Evolutionary conservation across 35 echinoderm and acorn worm species (phyloP).

Genomic region (Apostichopus parvimensis): DNA sequence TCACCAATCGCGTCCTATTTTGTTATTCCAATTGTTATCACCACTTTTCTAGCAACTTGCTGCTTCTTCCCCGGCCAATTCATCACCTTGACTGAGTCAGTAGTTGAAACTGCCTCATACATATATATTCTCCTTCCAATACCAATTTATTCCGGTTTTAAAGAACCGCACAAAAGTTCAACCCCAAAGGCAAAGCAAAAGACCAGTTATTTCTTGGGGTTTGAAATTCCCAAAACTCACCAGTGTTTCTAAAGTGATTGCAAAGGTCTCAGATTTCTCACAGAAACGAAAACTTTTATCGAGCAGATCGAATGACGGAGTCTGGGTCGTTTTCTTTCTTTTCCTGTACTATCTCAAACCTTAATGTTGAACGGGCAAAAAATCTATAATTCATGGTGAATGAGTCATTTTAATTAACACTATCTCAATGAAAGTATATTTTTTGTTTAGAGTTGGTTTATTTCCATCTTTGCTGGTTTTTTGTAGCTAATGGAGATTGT

Average conservation of each 20-base stretch:
- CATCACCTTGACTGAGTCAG: no score
- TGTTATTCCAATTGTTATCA: no score
- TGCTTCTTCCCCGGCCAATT: no score
- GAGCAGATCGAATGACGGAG: constrained; percentile 2
- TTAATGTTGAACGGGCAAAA: background rate
- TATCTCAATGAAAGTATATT: background rate
- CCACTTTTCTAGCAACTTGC: no score
- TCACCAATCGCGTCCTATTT: no score
- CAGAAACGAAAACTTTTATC: background rate
- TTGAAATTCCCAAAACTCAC: constrained; percentile 33
- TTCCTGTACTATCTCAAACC: background rate
- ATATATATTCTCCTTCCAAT: no score
- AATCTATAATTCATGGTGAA: constrained; percentile 25
- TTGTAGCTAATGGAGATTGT: background rate
- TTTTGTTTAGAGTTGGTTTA: background rate
- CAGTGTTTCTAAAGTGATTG: constrained; percentile 31
- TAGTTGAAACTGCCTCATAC: no score
- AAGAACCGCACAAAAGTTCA: background rate
- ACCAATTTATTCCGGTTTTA: no score
- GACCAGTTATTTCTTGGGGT: background rate
- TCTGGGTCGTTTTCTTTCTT: background rate
- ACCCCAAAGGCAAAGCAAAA: constrained; percentile 20
- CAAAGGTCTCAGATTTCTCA: background rate
- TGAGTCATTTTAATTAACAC: constrained; percentile 42
- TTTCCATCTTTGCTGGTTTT: background rate